Conservation (phyloP, 2,888 invertebrate species). For the Drosophila bunnanda region DNA sequence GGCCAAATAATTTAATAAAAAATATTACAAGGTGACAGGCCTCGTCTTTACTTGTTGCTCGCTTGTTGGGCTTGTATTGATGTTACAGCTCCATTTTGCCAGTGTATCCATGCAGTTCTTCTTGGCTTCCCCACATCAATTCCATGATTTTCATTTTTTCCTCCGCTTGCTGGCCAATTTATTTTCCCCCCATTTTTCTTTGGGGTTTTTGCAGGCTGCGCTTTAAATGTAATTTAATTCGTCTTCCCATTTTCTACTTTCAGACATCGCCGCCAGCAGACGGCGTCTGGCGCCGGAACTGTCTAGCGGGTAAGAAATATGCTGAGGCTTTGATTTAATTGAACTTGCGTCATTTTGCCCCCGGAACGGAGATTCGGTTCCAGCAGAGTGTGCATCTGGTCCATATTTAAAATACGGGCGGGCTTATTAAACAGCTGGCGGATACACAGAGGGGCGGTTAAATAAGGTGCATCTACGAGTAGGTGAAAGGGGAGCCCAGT, state of each 20-base stretch:
- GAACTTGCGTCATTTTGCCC: conserved; percentile 65
- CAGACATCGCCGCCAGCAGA: conserved; percentile 72
- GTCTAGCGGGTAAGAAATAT: conserved; percentile 81
- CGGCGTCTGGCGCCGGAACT: conserved; percentile 79
- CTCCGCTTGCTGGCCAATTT: conserved; percentile 33
- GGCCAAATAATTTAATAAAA: conserved; percentile 29
- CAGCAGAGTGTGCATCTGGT: conserved; percentile 42
- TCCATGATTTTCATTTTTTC: conserved; percentile 42
- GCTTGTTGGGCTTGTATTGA: background rate
- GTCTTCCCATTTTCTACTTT: conserved; percentile 70
- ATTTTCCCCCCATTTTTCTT: conserved; percentile 38
- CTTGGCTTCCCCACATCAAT: conserved; percentile 42
- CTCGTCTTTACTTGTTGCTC: conserved; percentile 12
- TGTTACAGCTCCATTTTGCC: background rate
- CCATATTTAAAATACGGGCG: conserved; percentile 64
- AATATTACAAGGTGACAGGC: conserved; percentile 8
- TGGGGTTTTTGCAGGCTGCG: conserved; percentile 39
- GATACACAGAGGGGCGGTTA: conserved; percentile 1
- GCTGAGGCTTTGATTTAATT: conserved; percentile 77
- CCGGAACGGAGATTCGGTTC: background rate
- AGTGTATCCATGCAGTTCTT: conserved; percentile 27
- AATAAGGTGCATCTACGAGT: background rate
- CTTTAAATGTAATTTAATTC: conserved; percentile 82
- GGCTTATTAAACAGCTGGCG: conserved; percentile 65
- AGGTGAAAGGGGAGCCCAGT: background rate